Percentiles rank a stretch among this genome's conserved stretches.
phyloP scores from a whole-genome alignment of 2,797 vertebrate genomes.

The Crocodylus rhombifer region DNA sequence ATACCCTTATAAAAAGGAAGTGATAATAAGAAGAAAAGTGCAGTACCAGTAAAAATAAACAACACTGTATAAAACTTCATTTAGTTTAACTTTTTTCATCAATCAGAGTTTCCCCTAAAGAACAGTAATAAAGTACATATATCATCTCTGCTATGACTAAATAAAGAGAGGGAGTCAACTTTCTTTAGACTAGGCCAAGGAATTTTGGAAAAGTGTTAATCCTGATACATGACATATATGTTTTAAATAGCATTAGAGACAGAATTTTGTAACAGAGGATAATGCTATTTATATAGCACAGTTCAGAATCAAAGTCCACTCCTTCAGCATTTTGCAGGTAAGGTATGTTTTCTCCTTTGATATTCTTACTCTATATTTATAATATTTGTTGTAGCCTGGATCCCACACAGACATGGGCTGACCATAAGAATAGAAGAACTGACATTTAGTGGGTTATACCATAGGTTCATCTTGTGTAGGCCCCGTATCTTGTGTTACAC shows the following conservation, averaged over 20 bases:
- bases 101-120: not conserved
- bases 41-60: not conserved
- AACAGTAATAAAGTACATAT: not conserved
- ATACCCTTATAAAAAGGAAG: not conserved
- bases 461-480: too few relatives aligned
- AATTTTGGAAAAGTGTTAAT: not conserved
- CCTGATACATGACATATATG: not conserved
- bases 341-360: not conserved
- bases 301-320: not conserved
- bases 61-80: not conserved
- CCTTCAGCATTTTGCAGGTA: not conserved
- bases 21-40: not conserved
- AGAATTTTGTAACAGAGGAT: not conserved
- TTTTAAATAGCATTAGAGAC: not conserved
- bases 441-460: too few relatives aligned
- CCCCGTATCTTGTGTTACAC: too few relatives aligned
- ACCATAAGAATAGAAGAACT: constrained; percentile 5
- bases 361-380: not conserved
- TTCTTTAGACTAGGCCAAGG: accelerated
- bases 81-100: not conserved
- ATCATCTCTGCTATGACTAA: not conserved
- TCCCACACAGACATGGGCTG: not conserved
- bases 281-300: not conserved
- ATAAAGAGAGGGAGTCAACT: not conserved
- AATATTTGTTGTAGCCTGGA: not conserved